These are phyloP conservation scores for Steinernema khuongi DNA, from an alignment of 1,140 invertebrate genomes.

Conservation along the genomic window DNA sequence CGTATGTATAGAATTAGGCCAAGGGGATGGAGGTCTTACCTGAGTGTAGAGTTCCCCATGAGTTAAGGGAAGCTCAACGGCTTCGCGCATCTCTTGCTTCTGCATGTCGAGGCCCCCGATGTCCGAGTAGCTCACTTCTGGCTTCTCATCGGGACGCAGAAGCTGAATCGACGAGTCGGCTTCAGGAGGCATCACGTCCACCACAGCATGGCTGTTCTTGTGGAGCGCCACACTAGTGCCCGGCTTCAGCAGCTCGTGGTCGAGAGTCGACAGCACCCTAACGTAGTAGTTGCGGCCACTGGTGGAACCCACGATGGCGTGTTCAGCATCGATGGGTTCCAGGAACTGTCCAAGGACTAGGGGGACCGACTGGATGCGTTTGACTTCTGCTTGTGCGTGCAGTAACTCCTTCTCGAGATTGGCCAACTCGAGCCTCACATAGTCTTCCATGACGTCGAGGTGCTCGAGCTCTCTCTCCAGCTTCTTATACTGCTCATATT, in stretches of 20 bases:
- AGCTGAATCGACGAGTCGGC: constrained; percentile 95
- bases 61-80: constrained; percentile 92
- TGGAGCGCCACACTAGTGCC: constrained; percentile 91
- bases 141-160: constrained; percentile 94
- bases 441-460: constrained; percentile 92
- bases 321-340: constrained; percentile 95
- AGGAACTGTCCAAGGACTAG: constrained; percentile 92
- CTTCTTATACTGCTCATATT: constrained; percentile 67
- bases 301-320: constrained; percentile 80
- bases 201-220: constrained; percentile 93
- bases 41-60: constrained; percentile 99
- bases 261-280: constrained; percentile 85
- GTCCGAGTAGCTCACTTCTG: constrained; percentile 90
- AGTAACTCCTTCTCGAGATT: constrained; percentile 95
- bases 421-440: constrained; percentile 94
- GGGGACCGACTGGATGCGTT: constrained; percentile 91
- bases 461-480: constrained; percentile 90
- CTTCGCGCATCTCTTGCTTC: constrained; percentile 97
- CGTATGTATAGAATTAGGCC: neutral
- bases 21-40: constrained; percentile 80
- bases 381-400: constrained; percentile 90
- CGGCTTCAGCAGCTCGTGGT: constrained; percentile 87
- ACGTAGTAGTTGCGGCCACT: constrained; percentile 94
- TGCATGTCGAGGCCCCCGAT: constrained; percentile 99
- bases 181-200: constrained; percentile 92